Percentiles rank a stretch among this genome's conserved stretches.
Evolutionary conservation across 2,888 invertebrate genomes (phyloP).

Genomic region (Julus scanicus): DNA sequence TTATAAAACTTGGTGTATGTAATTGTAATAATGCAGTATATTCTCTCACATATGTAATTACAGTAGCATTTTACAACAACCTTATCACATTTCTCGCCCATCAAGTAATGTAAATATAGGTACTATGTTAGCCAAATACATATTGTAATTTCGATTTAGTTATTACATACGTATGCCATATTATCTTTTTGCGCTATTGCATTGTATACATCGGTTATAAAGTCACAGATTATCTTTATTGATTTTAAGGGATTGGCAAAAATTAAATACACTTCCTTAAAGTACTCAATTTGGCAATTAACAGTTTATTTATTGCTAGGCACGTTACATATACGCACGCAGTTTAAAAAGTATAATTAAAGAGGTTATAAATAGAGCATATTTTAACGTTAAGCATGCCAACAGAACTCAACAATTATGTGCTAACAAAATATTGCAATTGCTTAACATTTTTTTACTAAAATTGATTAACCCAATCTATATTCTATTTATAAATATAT

Average conservation of each 20-base stretch:
- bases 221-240: not conserved
- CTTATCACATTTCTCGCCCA: no score
- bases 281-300: not conserved
- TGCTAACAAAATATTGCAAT: not conserved
- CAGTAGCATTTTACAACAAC: no score
- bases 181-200: not conserved
- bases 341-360: not conserved
- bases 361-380: not conserved
- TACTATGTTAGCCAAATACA: no score
- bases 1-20: no score
- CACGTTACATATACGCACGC: not conserved
- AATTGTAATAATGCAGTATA: not conserved
- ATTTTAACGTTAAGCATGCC: not conserved
- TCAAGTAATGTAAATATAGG: no score
- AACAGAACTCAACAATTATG: not conserved
- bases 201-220: no score
- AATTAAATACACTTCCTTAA: not conserved
- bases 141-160: not conserved
- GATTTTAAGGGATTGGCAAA: not conserved
- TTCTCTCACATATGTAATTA: no score
- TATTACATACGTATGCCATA: not conserved
- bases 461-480: not conserved
- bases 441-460: not conserved
- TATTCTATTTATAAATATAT: not conserved
- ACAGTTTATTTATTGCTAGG: not conserved